Evolutionary conservation across 2,888 invertebrate species (phyloP).

Genomic region (Pollenia amentaria): DNA sequence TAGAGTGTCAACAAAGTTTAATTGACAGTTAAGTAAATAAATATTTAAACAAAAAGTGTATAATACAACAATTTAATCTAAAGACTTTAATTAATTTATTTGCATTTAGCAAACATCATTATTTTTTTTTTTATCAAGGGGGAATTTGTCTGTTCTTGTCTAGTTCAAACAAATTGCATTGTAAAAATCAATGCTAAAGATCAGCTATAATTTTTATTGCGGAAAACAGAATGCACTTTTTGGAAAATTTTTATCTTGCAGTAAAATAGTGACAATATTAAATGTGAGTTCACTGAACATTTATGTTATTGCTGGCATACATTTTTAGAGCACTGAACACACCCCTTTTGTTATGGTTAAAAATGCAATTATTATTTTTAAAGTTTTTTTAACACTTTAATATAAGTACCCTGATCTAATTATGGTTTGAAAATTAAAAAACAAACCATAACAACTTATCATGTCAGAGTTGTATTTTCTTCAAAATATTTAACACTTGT

Average conservation of each 20-base stretch:
- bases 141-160: conserved; percentile 11
- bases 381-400: no score
- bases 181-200: conserved; percentile 32
- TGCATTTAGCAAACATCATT: conserved; percentile 31
- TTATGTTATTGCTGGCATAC: no score
- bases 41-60: conserved; percentile 20
- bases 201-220: conserved; percentile 25
- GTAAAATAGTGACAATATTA: conserved; percentile 28
- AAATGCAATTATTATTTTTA: no score
- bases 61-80: conserved; percentile 39
- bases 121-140: conserved; percentile 33
- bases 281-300: conserved; percentile 26
- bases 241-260: conserved; percentile 45
- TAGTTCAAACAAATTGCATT: not conserved
- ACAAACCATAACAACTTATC: no score
- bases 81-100: conserved; percentile 50
- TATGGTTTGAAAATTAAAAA: no score
- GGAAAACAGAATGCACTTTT: conserved; percentile 2
- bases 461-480: no score
- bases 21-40: conserved; percentile 49
- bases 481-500: no score
- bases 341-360: not conserved
- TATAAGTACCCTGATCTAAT: no score
- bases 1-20: conserved; percentile 21
- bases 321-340: not conserved